Conservation (phyloP, 2,797 vertebrate genomes). For the Falco berigora region DNA sequence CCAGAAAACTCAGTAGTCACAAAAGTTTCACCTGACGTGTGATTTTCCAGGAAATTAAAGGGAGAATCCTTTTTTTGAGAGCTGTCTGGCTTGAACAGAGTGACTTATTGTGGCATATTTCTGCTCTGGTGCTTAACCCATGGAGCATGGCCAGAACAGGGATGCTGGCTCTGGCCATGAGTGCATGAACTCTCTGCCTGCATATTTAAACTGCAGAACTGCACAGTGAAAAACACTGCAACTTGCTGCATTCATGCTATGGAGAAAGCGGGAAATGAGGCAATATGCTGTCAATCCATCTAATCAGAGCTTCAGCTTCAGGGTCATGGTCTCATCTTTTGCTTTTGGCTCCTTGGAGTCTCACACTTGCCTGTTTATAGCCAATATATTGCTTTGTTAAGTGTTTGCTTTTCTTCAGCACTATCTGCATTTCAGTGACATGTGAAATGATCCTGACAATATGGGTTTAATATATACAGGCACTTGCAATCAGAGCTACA, state of each 20-base stretch:
- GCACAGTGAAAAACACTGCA: background rate
- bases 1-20: background rate
- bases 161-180: background rate
- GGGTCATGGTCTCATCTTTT: background rate
- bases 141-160: background rate
- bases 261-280: background rate
- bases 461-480: background rate
- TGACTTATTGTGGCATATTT: background rate
- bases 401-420: background rate
- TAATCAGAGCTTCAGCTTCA: background rate
- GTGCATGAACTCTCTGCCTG: background rate
- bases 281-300: background rate
- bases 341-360: background rate
- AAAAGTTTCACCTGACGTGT: background rate
- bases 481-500: background rate
- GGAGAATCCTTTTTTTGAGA: background rate
- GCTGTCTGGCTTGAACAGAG: background rate
- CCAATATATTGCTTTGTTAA: slow-evolving; percentile 3
- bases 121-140: background rate
- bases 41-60: background rate
- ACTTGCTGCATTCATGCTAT: background rate
- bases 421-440: background rate
- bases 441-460: background rate
- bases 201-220: background rate
- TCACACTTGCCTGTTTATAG: background rate